Evolutionary conservation across 1,140 invertebrate genomes (phyloP).

Genomic region (Temnothorax nylanderi): DNA sequence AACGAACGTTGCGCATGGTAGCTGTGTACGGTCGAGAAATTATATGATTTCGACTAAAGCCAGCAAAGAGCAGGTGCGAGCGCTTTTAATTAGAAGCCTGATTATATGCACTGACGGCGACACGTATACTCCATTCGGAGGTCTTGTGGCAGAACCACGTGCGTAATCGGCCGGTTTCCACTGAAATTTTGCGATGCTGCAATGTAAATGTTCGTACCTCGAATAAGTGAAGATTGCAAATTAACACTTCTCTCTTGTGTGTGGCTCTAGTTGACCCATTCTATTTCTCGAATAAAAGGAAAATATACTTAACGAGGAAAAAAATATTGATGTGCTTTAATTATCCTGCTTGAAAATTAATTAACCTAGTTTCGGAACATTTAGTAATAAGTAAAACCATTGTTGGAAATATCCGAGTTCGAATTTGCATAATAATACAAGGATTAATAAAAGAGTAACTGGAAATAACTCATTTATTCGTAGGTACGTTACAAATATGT

Average conservation of each 20-base stretch:
- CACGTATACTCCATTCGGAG: slow-evolving; percentile 18
- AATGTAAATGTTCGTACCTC: slow-evolving; percentile 4
- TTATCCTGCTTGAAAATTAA: not conserved
- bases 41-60: slow-evolving; percentile 22
- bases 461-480: not conserved
- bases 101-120: slow-evolving; percentile 43
- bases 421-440: not conserved
- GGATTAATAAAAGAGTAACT: slow-evolving; percentile 13
- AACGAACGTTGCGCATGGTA: slow-evolving; percentile 3
- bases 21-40: slow-evolving; percentile 18
- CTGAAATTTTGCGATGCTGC: not conserved
- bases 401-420: not conserved
- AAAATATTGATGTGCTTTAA: not conserved
- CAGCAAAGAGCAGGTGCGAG: slow-evolving; percentile 5
- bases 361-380: not conserved
- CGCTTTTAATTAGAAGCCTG: slow-evolving; percentile 53
- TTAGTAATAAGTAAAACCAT: not conserved
- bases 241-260: not conserved
- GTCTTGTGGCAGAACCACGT: not conserved
- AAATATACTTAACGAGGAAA: slow-evolving; percentile 14
- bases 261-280: not conserved
- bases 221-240: slow-evolving; percentile 2
- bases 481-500: not conserved
- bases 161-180: not conserved
- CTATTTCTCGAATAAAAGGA: not conserved